Base-by-base conservation (phyloP, 2,888 invertebrate species). In the Smittia sp. region DNA sequence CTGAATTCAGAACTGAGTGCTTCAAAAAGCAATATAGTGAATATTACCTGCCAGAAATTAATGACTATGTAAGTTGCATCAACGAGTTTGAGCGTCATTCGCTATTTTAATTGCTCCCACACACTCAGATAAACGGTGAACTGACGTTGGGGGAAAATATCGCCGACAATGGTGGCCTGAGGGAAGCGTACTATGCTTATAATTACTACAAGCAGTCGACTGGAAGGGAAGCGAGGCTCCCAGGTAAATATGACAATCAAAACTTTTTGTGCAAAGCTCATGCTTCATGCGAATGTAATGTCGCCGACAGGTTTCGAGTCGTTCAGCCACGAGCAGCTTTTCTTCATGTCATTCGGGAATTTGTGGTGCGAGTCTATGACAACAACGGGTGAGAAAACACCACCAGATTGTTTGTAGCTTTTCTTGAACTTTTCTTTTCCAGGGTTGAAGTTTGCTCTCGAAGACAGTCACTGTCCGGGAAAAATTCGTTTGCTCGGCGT, bases 331-430 rank as follows among this genome's bases (percentile, higher is more conserved):
- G 89, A 91, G 54, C 94, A 94, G 79, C 81, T 94, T 75, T 89
- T 94, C 79, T 94, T 92, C 80, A 84, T 94, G 27, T 87, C 92
- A 0, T 93, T 89, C 81, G 93, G 90, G 41, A 93, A 92, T 81
- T 84, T 94, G 11, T 95, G 95, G 95, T 95, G 95, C 80, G 93
- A 93, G 79, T 86, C 88, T 32, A 87, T 86, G 76, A 89, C 89
- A 39, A 83, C 83, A 25, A 86, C 87, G 32, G 87, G 89, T 0
- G 79, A n/a, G n/a, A n/a, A n/a, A n/a, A n/a, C n/a, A n/a, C n/a
- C n/a, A n/a, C n/a, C n/a, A n/a, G n/a, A n/a, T n/a, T n/a, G n/a
- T n/a, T n/a, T n/a, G n/a, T n/a, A n/a, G n/a, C n/a, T n/a, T n/a
- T n/a, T n/a, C n/a, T n/a, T n/a, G n/a, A n/a, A n/a, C n/a, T n/a